A percentile compares a stretch with the other conserved stretches of the same genome.
phyloP scores from a whole-genome alignment of 92 coral and sea anemone genomes.

The Zoanthus gigantus region DNA sequence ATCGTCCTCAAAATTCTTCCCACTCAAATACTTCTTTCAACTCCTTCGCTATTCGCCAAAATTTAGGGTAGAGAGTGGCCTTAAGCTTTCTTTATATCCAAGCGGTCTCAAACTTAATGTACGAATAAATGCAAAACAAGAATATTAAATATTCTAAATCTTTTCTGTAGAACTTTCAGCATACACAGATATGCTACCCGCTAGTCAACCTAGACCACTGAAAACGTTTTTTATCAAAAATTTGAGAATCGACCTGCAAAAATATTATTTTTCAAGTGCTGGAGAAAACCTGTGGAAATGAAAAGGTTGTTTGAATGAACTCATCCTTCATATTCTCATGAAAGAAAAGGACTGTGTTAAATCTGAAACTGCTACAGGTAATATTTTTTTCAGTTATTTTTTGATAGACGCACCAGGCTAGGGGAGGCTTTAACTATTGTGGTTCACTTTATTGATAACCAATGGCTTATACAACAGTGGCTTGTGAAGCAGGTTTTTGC shows the following conservation, averaged over 20 bases:
- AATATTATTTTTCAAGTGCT: slow-evolving; percentile 7
- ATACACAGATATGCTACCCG: no score
- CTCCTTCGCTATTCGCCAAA: no score
- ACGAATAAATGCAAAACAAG: no score
- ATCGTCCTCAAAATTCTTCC: no score
- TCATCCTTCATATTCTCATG: slow-evolving; percentile 59
- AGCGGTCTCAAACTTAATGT: no score
- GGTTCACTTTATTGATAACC: slow-evolving; percentile 60
- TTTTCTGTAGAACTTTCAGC: no score
- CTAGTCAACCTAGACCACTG: no score
- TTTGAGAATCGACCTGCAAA: slow-evolving; percentile 31
- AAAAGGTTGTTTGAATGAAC: slow-evolving; percentile 58
- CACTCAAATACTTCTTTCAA: no score
- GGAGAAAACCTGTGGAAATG: slow-evolving; percentile 59
- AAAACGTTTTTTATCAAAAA: no score
- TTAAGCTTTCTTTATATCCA: no score
- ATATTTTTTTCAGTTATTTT: slow-evolving; percentile 62
- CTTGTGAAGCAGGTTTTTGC: slow-evolving; percentile 60
- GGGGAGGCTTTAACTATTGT: slow-evolving; percentile 69
- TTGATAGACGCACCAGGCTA: slow-evolving; percentile 69
- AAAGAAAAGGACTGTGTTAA: slow-evolving; percentile 69
- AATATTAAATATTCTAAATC: no score
- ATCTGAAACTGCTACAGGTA: slow-evolving; percentile 58
- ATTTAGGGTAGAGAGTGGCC: no score
- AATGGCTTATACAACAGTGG: slow-evolving; percentile 67